Evolutionary conservation across 1,140 invertebrate species (phyloP).

Genomic region (Wiebesia pumilae): DNA sequence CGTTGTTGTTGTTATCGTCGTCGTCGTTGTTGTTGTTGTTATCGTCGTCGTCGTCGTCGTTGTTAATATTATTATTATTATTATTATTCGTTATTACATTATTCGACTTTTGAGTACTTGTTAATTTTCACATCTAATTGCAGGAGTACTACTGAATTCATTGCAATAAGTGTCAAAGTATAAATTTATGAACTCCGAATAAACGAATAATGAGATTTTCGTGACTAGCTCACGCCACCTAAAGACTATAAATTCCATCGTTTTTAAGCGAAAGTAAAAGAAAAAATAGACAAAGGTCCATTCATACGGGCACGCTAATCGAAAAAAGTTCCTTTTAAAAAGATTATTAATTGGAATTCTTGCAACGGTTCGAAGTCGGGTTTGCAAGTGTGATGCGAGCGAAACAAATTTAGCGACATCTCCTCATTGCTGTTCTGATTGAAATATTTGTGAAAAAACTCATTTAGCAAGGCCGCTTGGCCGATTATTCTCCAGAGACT

Average conservation of each 20-base stretch:
- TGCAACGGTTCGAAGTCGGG: too few relatives aligned
- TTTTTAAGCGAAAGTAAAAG: background rate
- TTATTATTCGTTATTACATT: slow-evolving; percentile 13
- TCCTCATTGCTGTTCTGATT: too few relatives aligned
- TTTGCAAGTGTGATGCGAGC: too few relatives aligned
- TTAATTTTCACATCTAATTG: slow-evolving; percentile 30
- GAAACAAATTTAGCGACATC: too few relatives aligned
- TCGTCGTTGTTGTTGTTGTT: too few relatives aligned
- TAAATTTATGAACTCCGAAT: slow-evolving; percentile 43
- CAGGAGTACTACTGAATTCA: background rate
- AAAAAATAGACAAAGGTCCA: background rate
- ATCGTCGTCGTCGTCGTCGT: too few relatives aligned
- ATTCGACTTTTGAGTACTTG: background rate
- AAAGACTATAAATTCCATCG: background rate
- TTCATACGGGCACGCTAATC: background rate
- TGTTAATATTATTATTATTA: slow-evolving; percentile 8
- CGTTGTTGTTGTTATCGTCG: too few relatives aligned
- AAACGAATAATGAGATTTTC: slow-evolving; percentile 45
- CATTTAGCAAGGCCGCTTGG: too few relatives aligned
- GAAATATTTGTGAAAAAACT: too few relatives aligned
- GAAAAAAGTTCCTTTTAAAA: slow-evolving; percentile 1
- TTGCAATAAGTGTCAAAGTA: slow-evolving; percentile 42
- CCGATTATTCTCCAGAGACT: too few relatives aligned
- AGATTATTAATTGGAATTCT: slow-evolving; percentile 31
- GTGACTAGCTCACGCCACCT: background rate